These are phyloP conservation scores for Morone chrysops DNA, from an alignment of 2,113 vertebrate species.

Conservation along the genomic window DNA sequence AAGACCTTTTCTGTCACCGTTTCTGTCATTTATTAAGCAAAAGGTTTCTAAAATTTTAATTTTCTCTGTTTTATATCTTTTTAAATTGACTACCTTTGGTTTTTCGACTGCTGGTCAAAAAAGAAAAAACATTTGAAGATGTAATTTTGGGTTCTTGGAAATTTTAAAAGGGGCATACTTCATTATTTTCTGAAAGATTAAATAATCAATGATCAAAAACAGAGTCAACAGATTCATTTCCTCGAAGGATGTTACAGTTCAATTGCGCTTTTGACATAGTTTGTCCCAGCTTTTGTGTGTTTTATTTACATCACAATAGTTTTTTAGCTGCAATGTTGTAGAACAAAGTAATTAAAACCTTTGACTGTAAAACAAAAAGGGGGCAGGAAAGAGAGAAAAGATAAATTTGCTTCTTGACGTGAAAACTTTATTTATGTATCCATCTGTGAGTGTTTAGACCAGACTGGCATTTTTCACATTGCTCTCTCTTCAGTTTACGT, in stretches of 20 bases:
- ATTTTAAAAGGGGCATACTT: no score
- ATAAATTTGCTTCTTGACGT: background rate
- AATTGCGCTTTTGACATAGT: background rate
- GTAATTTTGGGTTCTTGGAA: background rate
- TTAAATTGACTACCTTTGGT: background rate
- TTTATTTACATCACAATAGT: background rate
- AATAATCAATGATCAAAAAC: background rate
- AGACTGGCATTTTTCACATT: background rate
- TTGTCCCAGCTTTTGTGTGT: background rate
- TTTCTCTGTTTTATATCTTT: background rate
- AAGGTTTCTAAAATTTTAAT: background rate
- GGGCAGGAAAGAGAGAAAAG: no score
- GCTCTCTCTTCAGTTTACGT: background rate
- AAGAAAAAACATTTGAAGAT: background rate
- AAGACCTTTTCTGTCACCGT: background rate
- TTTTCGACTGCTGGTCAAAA: background rate
- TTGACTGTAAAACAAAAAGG: no score
- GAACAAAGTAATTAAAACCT: background rate
- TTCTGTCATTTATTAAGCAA: background rate
- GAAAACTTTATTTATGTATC: constrained; percentile 17
- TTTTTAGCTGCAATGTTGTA: background rate
- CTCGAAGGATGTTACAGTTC: background rate
- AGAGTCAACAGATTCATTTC: background rate
- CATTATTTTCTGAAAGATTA: background rate
- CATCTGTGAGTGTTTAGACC: constrained; percentile 34